Base-by-base conservation (phyloP, 1,140 invertebrate genomes). In the Zelostemma sp. region DNA sequence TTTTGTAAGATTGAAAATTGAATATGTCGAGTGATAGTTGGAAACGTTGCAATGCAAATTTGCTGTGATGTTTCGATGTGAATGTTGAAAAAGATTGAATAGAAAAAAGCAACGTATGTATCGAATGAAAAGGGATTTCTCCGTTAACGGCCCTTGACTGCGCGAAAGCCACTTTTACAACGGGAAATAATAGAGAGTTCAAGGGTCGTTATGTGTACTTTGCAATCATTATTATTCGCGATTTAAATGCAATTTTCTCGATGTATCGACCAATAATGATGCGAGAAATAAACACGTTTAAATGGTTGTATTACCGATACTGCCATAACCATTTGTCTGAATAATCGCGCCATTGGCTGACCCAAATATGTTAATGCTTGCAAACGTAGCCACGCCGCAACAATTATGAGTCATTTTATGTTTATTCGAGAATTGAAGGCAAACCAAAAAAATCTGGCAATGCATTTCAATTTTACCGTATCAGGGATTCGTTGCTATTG, bases 271-370 rank as follows among this genome's bases (percentile, higher is more conserved):
- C 40, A 53, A 58, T 64, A 64, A 64, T 28, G 14, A 31, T 11
- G 17, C 19, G 48, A 46, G 57, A 19, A 33, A 43, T 14, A 53
- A 47, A 64, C 41, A 40, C 33, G 41, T 43, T 66, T 59, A 58
- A 53, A 47, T 65, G 55, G 25, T 65, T 53, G 45, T 38, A 54
- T 16, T 43, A 58, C 48, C 47, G 55, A 58, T 53, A 54, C 21
- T 35, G 49, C 43, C 53, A 65, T 65, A 65, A 58, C 62, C 62
- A 54, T 47, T 65, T 55, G 62, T 65, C 21, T 38, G 47, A 64
- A 57, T 57, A 57, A 57, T 57, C 19, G 16, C 41, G 18, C 28
- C 45, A 63, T 50, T 62, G 18, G 54, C 14, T 25, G 14, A 31
- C 35, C 17, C 41, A 21, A 41, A 66, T 54, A 55, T 55, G 50